Percentiles rank a stretch among this genome's conserved stretches.
phyloP scores from a whole-genome alignment of 2,797 vertebrate genomes.

The Mus spretus region DNA sequence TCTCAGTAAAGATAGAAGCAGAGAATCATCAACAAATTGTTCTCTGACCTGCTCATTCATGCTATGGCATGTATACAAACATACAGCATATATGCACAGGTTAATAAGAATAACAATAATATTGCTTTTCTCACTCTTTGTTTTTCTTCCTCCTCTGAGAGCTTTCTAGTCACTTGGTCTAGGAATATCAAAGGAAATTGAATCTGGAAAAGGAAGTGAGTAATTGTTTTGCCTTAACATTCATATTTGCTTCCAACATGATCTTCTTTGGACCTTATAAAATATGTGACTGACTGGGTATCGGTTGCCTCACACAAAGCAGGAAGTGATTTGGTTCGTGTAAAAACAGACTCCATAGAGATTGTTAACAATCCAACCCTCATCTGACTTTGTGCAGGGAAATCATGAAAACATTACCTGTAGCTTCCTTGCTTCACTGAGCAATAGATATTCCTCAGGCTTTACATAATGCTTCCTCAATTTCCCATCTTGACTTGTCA shows the following conservation, averaged over 20 bases:
- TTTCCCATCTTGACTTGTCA: not conserved
- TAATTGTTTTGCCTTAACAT: not conserved
- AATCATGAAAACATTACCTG: not conserved
- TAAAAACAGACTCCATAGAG: not conserved
- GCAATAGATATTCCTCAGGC: not conserved
- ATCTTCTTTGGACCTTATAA: not conserved
- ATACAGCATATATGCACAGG: too few species aligned
- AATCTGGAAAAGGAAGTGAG: not conserved
- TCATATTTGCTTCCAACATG: not conserved
- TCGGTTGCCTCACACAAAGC: not conserved
- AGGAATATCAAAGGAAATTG: not conserved
- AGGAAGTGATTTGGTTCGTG: not conserved
- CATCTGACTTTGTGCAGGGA: not conserved
- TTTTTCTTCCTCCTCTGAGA: constrained; percentile 7
- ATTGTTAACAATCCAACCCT: not conserved
- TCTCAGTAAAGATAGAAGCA: not conserved
- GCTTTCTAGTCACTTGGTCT: not conserved
- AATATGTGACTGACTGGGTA: fast-evolving
- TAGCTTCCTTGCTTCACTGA: not conserved
- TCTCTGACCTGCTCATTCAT: not conserved
- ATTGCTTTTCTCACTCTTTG: not conserved
- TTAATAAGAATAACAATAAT: not conserved
- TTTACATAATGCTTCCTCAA: not conserved
- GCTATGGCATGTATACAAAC: not conserved
- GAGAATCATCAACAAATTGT: too few species aligned